Conservation (phyloP, 2,113 vertebrate genomes). For the Gavia stellata region DNA sequence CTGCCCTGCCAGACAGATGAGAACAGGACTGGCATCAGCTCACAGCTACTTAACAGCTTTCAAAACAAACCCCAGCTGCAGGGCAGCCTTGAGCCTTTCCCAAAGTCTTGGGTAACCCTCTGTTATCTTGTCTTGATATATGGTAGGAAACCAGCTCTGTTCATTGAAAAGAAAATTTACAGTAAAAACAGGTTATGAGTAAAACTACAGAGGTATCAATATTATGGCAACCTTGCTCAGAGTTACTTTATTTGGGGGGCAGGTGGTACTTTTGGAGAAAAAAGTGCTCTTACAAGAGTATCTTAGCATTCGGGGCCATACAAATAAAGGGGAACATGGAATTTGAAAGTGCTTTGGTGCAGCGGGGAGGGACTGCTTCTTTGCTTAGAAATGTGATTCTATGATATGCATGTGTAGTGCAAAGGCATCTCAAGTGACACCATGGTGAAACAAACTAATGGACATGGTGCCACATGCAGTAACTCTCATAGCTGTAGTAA, state of each 20-base stretch:
- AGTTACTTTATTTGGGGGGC: neutral
- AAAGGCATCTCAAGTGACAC: neutral
- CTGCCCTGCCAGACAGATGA: neutral
- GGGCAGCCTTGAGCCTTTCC: neutral
- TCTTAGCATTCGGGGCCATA: neutral
- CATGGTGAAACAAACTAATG: neutral
- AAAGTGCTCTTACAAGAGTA: neutral
- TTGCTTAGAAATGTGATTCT: neutral
- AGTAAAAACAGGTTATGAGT: neutral
- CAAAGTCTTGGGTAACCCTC: neutral
- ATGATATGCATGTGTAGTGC: too few relatives aligned
- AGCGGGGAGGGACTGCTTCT: neutral
- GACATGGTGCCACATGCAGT: neutral
- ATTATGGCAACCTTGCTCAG: neutral
- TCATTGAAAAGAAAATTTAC: neutral
- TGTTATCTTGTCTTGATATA: neutral
- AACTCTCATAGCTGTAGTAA: neutral
- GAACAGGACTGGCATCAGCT: neutral
- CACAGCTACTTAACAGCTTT: neutral
- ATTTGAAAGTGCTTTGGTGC: neutral
- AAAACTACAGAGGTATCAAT: neutral
- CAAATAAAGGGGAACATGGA: neutral
- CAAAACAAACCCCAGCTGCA: neutral
- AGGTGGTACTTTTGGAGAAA: neutral
- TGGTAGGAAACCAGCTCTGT: neutral